Conservation (phyloP, 2,113 vertebrate genomes). For the Oenanthe oenanthe region DNA sequence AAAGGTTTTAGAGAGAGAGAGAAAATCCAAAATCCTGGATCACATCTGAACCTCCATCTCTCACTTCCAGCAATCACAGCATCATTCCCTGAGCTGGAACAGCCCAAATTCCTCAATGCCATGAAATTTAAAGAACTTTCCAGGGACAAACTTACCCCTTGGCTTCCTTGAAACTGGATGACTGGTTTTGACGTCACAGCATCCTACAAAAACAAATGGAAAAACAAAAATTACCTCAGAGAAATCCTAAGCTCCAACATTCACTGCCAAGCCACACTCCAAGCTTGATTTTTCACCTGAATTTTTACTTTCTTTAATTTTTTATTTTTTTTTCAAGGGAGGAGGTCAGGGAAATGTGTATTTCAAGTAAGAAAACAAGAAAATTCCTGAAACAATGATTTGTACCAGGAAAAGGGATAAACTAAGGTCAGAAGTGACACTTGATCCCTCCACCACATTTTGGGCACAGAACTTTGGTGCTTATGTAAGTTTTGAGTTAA, state of each 20-base stretch:
- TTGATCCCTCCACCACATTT: neutral
- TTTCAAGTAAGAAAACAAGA: neutral
- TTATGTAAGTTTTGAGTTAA: neutral
- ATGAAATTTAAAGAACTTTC: neutral
- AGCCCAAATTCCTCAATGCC: neutral
- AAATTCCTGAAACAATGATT: neutral
- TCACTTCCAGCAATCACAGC: neutral
- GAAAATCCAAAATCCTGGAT: neutral
- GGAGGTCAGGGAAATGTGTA: neutral
- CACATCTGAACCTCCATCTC: neutral
- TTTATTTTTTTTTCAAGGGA: neutral
- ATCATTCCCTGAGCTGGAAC: neutral
- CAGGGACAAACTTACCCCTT: conserved; percentile 88
- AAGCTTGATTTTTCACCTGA: neutral
- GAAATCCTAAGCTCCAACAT: neutral
- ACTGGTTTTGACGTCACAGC: conserved; percentile 82
- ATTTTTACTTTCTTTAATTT: neutral
- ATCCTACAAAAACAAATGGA: conserved; percentile 73
- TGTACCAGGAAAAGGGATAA: neutral
- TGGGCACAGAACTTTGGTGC: neutral
- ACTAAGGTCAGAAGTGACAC: accelerated
- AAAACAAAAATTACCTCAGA: neutral
- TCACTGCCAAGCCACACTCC: neutral
- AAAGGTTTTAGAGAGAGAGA: neutral
- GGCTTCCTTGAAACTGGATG: conserved; percentile 93